phyloP scores from a whole-genome alignment of 30 jellyfish, hydroid and myxozoan genomes.

The Catostylus mosaicus region DNA sequence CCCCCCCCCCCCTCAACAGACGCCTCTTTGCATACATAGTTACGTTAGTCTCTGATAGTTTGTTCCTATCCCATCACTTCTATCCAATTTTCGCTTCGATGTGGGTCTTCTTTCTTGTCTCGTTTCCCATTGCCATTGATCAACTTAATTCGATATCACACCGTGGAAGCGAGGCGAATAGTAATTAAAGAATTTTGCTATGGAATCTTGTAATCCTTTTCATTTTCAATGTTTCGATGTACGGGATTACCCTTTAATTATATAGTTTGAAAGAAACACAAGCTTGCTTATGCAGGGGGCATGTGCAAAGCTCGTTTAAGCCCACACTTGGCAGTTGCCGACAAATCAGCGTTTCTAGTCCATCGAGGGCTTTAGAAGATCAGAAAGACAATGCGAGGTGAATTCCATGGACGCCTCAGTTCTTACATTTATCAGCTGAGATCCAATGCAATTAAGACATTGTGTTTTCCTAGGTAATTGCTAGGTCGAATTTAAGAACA shows the following conservation, averaged over 20 bases:
- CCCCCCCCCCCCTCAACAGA: too few relatives aligned
- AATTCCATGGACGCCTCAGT: constrained; percentile 38
- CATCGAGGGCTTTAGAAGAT: constrained; percentile 36
- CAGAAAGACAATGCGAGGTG: constrained; percentile 19
- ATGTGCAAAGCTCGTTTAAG: constrained; percentile 23
- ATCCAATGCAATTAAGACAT: constrained; percentile 25
- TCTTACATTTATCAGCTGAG: constrained; percentile 38
- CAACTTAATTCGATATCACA: too few relatives aligned
- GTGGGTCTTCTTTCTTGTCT: too few relatives aligned
- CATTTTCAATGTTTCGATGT: constrained; percentile 11
- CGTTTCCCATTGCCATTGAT: too few relatives aligned
- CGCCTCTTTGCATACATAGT: too few relatives aligned
- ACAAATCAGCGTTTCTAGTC: constrained; percentile 18
- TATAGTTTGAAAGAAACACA: not conserved
- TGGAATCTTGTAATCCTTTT: constrained; percentile 9
- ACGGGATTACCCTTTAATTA: constrained; percentile 10
- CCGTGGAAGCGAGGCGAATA: not conserved
- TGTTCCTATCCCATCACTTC: too few relatives aligned
- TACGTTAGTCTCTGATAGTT: too few relatives aligned
- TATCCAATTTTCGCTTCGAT: too few relatives aligned
- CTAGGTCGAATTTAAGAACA: constrained; percentile 28
- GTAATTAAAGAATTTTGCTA: not conserved
- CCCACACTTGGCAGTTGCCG: constrained; percentile 40
- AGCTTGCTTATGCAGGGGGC: constrained; percentile 7
- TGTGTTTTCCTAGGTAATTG: constrained; percentile 33